Evolutionary conservation across 2,113 vertebrate species (phyloP).

Genomic region (Entomyzon cyanotis): DNA sequence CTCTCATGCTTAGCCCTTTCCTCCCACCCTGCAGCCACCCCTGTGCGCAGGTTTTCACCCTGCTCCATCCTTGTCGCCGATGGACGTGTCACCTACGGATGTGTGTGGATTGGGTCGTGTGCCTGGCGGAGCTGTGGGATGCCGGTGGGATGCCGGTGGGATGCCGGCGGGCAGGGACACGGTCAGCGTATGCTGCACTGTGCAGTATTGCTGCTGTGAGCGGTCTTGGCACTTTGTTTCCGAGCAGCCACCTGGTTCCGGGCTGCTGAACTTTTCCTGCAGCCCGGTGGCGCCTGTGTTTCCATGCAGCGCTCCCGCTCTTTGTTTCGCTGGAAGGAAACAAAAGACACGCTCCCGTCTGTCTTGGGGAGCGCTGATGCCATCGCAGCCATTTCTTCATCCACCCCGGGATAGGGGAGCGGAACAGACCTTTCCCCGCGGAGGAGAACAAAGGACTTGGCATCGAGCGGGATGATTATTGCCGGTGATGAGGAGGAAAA

Average conservation of each 20-base stretch:
- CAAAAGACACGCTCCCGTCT: slow-evolving; percentile 9
- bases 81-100: fast-evolving
- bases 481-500: background rate
- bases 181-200: background rate
- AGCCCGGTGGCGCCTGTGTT: background rate
- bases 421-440: background rate
- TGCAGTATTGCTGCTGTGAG: background rate
- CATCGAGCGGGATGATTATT: background rate
- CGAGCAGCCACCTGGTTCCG: background rate
- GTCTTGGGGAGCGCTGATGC: background rate
- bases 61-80: background rate
- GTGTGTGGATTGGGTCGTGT: fast-evolving
- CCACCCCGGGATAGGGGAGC: background rate
- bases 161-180: background rate
- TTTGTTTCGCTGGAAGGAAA: slow-evolving; percentile 42
- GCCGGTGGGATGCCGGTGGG: background rate
- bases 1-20: background rate
- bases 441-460: background rate
- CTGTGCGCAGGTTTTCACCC: background rate
- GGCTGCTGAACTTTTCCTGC: slow-evolving; percentile 53
- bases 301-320: background rate
- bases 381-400: background rate
- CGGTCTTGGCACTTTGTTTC: background rate
- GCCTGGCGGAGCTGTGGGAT: background rate
- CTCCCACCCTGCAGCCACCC: background rate